Conservation (phyloP, 2,888 invertebrate species). For the Apoderus coryli region DNA sequence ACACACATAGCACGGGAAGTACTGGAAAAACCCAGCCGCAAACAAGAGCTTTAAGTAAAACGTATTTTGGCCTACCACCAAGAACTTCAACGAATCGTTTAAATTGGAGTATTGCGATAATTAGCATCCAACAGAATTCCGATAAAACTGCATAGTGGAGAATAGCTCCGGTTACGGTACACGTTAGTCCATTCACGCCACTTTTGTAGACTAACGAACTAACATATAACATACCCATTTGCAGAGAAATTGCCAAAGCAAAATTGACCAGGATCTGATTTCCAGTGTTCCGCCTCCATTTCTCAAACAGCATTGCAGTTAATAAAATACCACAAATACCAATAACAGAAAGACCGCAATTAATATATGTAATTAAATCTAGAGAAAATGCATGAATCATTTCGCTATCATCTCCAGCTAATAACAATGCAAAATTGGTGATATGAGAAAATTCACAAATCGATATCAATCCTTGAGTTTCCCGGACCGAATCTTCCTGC, state of each 20-base stretch:
- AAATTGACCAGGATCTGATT: conserved; percentile 29
- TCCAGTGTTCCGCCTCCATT: conserved; percentile 39
- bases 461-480: conserved; percentile 24
- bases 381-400: conserved; percentile 21
- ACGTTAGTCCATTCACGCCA: conserved; percentile 38
- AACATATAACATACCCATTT: conserved; percentile 23
- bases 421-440: conserved; percentile 43
- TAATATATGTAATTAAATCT: conserved; percentile 35
- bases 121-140: conserved; percentile 60
- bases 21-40: conserved; percentile 49
- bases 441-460: conserved; percentile 40
- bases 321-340: conserved; percentile 36
- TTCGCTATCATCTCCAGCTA: conserved; percentile 28
- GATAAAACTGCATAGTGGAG: conserved; percentile 53
- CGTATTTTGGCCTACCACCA: conserved; percentile 35
- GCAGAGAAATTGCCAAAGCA: conserved; percentile 23
- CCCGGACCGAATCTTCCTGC: conserved; percentile 31
- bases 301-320: conserved; percentile 40
- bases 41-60: conserved; percentile 40
- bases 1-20: conserved; percentile 37
- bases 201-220: conserved; percentile 24
- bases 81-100: conserved; percentile 49
- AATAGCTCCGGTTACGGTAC: conserved; percentile 39
- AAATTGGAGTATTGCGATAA: conserved; percentile 53
- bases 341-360: conserved; percentile 37